phyloP scores from a whole-genome alignment of 2,797 vertebrate species.

The Naso thynnoides region DNA sequence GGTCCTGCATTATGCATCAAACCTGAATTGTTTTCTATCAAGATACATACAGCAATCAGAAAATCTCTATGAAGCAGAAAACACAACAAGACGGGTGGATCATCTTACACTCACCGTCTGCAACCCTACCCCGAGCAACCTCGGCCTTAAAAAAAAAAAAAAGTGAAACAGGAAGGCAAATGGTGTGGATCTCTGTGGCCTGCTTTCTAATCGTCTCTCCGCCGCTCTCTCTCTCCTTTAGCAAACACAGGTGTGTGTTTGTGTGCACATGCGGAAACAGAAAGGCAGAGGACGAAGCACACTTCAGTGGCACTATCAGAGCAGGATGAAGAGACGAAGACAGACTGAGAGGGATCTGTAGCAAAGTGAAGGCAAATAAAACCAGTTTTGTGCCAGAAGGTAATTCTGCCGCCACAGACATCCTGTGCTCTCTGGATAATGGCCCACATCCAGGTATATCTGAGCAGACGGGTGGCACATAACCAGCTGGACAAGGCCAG shows the following conservation, averaged over 20 bases:
- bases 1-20: conserved; percentile 15
- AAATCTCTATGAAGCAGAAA: conserved; percentile 21
- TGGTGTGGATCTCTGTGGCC: conserved; percentile 23
- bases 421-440: conserved; percentile 66
- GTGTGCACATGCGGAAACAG: conserved; percentile 38
- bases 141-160: conserved; percentile 39
- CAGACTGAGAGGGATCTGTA: conserved; percentile 29
- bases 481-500: conserved; percentile 67
- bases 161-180: conserved; percentile 57
- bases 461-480: conserved; percentile 63
- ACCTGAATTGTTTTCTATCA: conserved; percentile 12
- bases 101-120: conserved; percentile 21
- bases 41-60: conserved; percentile 7
- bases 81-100: conserved; percentile 14
- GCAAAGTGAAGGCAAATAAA: conserved; percentile 56
- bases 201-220: conserved; percentile 26
- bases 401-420: conserved; percentile 62
- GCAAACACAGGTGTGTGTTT: conserved; percentile 81
- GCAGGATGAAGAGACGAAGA: conserved; percentile 32
- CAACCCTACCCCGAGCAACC: conserved; percentile 45
- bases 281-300: conserved; percentile 40
- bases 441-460: conserved; percentile 67
- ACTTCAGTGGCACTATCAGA: conserved; percentile 29
- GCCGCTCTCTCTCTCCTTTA: conserved; percentile 59
- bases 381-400: conserved; percentile 59